Conservation (phyloP, 2,113 vertebrate species). For the Gallinago paraguaiae region DNA sequence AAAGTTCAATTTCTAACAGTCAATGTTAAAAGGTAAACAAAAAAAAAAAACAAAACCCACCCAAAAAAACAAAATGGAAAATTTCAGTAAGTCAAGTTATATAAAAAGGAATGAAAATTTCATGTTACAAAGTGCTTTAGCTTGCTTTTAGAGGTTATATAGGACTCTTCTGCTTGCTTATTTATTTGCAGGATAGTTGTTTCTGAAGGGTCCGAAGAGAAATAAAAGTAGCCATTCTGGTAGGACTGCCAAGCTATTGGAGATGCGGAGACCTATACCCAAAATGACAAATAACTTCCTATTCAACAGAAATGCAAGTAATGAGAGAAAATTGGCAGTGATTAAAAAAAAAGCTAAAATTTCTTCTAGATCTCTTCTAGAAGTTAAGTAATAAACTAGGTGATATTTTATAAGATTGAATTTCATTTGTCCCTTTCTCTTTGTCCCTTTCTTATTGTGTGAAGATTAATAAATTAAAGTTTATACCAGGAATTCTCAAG, state of each 20-base stretch:
- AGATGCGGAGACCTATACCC: neutral
- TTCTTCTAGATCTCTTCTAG: neutral
- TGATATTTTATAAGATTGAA: neutral
- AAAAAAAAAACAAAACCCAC: neutral
- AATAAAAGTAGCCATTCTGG: neutral
- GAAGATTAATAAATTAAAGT: neutral
- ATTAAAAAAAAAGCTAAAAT: neutral
- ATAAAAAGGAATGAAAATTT: neutral
- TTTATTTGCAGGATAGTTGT: neutral
- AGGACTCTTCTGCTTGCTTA: neutral
- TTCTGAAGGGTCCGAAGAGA: neutral
- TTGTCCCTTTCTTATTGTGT: neutral
- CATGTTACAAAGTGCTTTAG: neutral
- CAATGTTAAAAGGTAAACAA: neutral
- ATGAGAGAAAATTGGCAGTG: neutral
- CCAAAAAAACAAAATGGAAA: neutral
- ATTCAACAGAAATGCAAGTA: neutral
- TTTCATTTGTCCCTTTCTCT: neutral
- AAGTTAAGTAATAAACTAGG: neutral
- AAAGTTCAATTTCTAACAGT: neutral
- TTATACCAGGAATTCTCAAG: neutral
- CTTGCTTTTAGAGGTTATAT: neutral
- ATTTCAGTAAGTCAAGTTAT: neutral
- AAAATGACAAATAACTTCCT: neutral
- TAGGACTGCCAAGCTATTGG: neutral